phyloP scores from a whole-genome alignment of 2,888 invertebrate genomes.

The Abrostola tripartita region DNA sequence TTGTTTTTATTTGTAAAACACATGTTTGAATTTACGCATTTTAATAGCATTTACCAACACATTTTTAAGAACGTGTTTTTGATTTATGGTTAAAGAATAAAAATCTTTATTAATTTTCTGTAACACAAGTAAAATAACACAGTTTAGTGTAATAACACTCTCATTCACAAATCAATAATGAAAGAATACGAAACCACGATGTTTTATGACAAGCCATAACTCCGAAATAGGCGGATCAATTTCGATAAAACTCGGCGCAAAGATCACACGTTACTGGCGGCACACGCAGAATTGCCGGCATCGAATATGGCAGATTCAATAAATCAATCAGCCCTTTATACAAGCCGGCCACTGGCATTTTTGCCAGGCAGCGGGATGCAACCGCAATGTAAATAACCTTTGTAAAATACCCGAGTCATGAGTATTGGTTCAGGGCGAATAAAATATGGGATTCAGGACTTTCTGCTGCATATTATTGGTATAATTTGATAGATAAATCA shows the following conservation, averaged over 20 bases:
- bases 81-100: too few species aligned
- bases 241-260: constrained; percentile 17
- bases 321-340: constrained; percentile 24
- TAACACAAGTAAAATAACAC: too few species aligned
- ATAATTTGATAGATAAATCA: too few species aligned
- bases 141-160: not conserved
- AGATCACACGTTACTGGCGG: constrained; percentile 15
- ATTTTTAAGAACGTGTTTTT: too few species aligned
- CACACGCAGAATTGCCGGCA: constrained; percentile 24
- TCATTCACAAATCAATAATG: constrained; percentile 26
- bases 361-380: not conserved
- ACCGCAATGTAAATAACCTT: not conserved
- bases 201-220: constrained; percentile 33
- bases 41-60: too few species aligned
- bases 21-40: too few species aligned
- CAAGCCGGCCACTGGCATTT: constrained; percentile 10
- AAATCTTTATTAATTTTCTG: too few species aligned
- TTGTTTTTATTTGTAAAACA: not conserved
- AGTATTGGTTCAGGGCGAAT: too few species aligned
- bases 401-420: constrained; percentile 1
- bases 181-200: constrained; percentile 22
- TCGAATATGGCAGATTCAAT: constrained; percentile 31
- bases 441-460: too few species aligned
- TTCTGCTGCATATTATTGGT: too few species aligned
- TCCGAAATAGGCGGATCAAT: constrained; percentile 13